Evolutionary conservation across 2,888 invertebrate genomes (phyloP).

Genomic region (Drosophila rubida): DNA sequence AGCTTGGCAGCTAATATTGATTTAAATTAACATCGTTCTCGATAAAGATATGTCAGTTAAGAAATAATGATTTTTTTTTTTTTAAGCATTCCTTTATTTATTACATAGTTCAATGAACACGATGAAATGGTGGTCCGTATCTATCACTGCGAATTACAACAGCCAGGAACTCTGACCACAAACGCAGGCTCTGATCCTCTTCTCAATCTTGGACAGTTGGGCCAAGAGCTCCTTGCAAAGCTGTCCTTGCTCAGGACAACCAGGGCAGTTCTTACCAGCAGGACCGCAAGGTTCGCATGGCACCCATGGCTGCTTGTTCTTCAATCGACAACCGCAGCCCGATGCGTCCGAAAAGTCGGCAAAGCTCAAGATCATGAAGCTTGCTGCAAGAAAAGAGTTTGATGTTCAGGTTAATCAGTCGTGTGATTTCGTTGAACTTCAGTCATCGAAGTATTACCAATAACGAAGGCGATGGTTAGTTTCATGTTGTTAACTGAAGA

Average conservation of each 20-base stretch:
- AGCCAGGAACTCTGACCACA: constrained; percentile 18
- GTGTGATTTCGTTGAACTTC: too few species aligned
- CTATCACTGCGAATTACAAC: neutral
- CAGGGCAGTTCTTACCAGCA: constrained; percentile 26
- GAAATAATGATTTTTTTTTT: too few species aligned
- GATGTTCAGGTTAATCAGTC: too few species aligned
- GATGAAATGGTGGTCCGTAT: too few species aligned
- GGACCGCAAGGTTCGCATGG: constrained; percentile 38
- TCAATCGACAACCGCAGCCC: neutral
- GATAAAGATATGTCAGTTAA: too few species aligned
- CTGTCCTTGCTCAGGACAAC: constrained; percentile 6
- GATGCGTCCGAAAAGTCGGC: neutral
- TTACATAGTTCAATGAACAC: too few species aligned
- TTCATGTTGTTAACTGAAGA: constrained; percentile 23
- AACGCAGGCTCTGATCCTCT: constrained; percentile 29
- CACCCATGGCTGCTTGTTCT: neutral
- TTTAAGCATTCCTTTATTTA: too few species aligned
- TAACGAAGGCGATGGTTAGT: constrained; percentile 2
- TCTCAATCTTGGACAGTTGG: constrained; percentile 3
- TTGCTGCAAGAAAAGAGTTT: neutral
- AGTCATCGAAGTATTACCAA: constrained; percentile 29
- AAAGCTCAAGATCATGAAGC: constrained; percentile 1
- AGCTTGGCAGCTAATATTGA: too few species aligned
- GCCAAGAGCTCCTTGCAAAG: constrained; percentile 21
- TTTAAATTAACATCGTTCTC: too few species aligned